Percentiles rank a stretch among this genome's conserved stretches.
phyloP scores from a whole-genome alignment of 1,140 invertebrate genomes.

The Wasmannia auropunctata region DNA sequence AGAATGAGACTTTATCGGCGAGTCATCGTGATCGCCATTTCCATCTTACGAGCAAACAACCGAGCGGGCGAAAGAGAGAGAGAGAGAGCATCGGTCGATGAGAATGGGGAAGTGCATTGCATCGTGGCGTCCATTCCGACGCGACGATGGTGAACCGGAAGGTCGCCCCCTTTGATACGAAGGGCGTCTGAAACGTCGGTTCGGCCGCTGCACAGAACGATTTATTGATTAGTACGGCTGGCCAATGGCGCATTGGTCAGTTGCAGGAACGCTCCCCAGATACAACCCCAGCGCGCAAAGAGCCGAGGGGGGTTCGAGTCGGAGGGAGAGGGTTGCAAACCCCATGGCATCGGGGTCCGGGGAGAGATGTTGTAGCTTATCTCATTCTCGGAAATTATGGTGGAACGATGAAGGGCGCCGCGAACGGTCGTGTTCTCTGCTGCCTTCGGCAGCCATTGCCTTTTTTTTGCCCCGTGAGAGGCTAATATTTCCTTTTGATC shows the following conservation, averaged over 20 bases:
- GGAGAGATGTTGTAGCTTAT: conserved; percentile 81
- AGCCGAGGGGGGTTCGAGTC: conserved; percentile 72
- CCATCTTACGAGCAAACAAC: conserved; percentile 39
- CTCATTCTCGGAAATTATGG: conserved; percentile 83
- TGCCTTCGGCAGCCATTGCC: conserved; percentile 68
- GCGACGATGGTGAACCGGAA: conserved; percentile 72
- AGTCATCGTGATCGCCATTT: conserved; percentile 41
- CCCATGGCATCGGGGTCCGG: conserved; percentile 69
- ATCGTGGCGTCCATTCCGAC: conserved; percentile 59
- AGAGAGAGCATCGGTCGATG: conserved; percentile 11
- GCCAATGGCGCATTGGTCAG: conserved; percentile 82
- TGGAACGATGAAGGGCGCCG: conserved; percentile 79
- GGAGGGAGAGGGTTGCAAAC: conserved; percentile 75
- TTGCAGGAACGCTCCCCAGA: conserved; percentile 77
- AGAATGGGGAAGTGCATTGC: conserved; percentile 60
- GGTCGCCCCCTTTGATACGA: conserved; percentile 61
- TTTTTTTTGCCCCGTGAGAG: conserved; percentile 63
- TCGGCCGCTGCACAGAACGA: conserved; percentile 77
- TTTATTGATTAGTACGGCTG: conserved; percentile 82
- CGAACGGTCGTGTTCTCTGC: conserved; percentile 33
- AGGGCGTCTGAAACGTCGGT: conserved; percentile 69
- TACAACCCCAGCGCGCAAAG: conserved; percentile 73
- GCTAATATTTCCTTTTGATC: conserved; percentile 76
- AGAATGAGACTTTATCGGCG: conserved; percentile 39
- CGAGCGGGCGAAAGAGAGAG: not conserved